These are phyloP conservation scores for Albula goreensis DNA, from an alignment of 2,113 vertebrate genomes.

Conservation along the genomic window DNA sequence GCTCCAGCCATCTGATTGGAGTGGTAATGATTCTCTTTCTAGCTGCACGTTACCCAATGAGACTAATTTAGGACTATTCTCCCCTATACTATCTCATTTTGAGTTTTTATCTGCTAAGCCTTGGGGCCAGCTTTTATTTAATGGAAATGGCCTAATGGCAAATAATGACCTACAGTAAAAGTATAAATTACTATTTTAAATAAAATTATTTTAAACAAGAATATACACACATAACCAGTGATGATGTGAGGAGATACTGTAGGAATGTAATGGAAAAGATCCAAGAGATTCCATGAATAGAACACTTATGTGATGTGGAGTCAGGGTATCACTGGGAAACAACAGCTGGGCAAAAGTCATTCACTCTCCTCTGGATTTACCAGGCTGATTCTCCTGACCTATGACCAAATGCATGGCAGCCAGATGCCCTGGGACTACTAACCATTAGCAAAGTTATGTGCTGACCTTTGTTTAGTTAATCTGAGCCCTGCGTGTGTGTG, in stretches of 20 bases:
- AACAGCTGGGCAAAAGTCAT: conserved; percentile 48
- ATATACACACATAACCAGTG: background rate
- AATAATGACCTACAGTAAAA: background rate
- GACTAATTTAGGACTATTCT: background rate
- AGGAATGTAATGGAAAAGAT: background rate
- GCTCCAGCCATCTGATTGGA: background rate
- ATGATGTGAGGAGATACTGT: background rate
- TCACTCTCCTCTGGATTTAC: conserved; percentile 27
- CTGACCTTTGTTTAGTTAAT: too few relatives aligned
- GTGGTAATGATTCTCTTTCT: background rate
- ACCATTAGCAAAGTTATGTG: background rate
- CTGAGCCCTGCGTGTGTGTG: too few relatives aligned
- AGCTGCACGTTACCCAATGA: background rate
- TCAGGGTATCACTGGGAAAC: background rate
- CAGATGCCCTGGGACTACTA: background rate
- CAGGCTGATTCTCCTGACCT: background rate
- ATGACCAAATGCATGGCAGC: background rate
- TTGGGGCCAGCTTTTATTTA: background rate
- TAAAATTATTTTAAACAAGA: background rate
- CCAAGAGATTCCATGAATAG: background rate
- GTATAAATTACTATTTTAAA: background rate
- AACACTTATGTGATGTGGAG: background rate
- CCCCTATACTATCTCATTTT: background rate
- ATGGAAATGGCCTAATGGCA: background rate
- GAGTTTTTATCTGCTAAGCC: background rate